Evolutionary conservation across 1,140 invertebrate species (phyloP), one percentile per base, ranked within the genome.

Genomic region (Belonocnema kinseyi): DNA sequence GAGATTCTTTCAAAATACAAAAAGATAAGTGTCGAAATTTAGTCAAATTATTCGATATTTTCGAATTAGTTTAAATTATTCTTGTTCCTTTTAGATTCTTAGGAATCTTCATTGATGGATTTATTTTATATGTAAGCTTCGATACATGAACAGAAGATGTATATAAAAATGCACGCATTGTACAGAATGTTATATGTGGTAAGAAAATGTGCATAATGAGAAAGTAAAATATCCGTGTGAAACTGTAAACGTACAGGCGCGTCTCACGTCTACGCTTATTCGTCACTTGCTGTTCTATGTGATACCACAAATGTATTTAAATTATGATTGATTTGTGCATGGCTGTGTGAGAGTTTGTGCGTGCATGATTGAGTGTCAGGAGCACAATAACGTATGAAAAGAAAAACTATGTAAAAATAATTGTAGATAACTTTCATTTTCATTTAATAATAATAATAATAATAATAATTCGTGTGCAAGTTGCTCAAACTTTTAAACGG

Each of bases 261-360:
- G 40, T 46, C 40, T 46, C 40, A 46, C 40, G 40, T 10, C 40
- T 46, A 46, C 40, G 40, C 40, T 46, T 14, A 16, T 33, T 66
- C n/a, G 10, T 26, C 3, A 26, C 33, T 56, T 21, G 26, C 14
- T 33, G 14, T 66, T 74, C 13, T 77, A 77, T 80, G 80, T 82
- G 74, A 82, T 82, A 80, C 72, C 58, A 16, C 8, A 58, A 40
- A 61, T 75, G 74, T 80, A 66, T 66, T 66, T 66, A 66, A 66
- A 13, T 66, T 26, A 66, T 66, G 61, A 66, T 82, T 82, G 77
- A 80, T 80, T 46, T 81, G 50, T 53, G 72, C 72, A 71, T 52
- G 56, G 51, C 40, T 66, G 8, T 77, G 54, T 73, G 8, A 7
- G 71, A 73, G 50, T 53, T 7, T 19, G 17, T 66, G 52, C 52